phyloP scores from a whole-genome alignment of 2,888 invertebrate species.

The Phytoseiulus persimilis region DNA sequence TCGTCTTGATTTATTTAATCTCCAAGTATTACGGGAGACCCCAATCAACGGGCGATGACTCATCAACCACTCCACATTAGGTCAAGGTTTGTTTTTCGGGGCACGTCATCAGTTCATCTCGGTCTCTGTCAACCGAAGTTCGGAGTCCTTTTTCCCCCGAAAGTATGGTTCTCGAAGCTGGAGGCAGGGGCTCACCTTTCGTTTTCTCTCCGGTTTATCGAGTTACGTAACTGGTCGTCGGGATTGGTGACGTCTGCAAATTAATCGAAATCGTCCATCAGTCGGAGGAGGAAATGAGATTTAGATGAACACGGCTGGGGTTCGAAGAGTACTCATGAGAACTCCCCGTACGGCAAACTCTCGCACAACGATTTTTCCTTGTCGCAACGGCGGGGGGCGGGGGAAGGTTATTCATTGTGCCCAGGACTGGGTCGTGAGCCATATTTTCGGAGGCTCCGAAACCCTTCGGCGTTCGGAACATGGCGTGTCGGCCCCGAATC shows the following conservation, averaged over 20 bases:
- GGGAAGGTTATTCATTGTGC: too few species aligned
- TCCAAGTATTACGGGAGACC: too few species aligned
- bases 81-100: not conserved
- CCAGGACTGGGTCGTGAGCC: not conserved
- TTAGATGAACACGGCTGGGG: too few species aligned
- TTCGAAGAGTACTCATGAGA: too few species aligned
- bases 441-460: not conserved
- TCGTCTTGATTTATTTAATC: too few species aligned
- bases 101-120: not conserved
- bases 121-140: not conserved
- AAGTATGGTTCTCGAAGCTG: not conserved
- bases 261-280: too few species aligned
- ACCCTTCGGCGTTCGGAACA: not conserved
- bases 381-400: too few species aligned
- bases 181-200: conserved; percentile 5
- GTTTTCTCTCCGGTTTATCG: conserved; percentile 34
- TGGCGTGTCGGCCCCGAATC: not conserved
- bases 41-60: too few species aligned
- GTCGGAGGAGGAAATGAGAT: not conserved
- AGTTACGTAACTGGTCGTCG: conserved; percentile 27
- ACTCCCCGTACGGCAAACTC: too few species aligned
- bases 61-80: not conserved
- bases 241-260: conserved; percentile 26
- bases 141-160: not conserved
- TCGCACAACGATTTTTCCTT: too few species aligned